A percentile compares a stretch with the other conserved stretches of the same genome.
phyloP scores from a whole-genome alignment of 2,888 invertebrate species.

The Ophonus ardosiacus region DNA sequence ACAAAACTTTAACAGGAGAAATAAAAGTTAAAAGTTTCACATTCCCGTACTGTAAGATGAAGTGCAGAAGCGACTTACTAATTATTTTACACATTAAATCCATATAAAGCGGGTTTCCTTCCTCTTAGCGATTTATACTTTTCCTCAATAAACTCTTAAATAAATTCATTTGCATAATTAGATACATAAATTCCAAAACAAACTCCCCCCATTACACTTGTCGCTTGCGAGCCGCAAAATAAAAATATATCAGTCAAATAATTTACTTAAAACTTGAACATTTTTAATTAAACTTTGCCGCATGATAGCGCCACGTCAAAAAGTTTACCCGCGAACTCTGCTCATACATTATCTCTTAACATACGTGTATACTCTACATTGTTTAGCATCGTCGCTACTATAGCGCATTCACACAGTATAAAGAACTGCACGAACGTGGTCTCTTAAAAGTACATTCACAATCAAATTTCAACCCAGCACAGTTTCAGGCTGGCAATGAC shows the following conservation, averaged over 20 bases:
- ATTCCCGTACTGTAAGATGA: constrained; percentile 21
- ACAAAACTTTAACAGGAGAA: constrained; percentile 36
- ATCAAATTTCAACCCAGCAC: too few relatives aligned
- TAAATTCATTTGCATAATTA: constrained; percentile 45
- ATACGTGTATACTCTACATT: constrained; percentile 14
- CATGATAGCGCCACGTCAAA: constrained; percentile 11
- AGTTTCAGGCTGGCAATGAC: too few relatives aligned
- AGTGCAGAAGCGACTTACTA: constrained; percentile 18
- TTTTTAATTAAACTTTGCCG: constrained; percentile 43
- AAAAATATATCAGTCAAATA: constrained; percentile 32
- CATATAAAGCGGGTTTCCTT: constrained; percentile 2
- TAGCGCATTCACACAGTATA: not conserved
- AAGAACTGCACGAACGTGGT: not conserved
- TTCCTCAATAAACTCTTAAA: constrained; percentile 16
- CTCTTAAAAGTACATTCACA: too few relatives aligned
- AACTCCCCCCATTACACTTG: constrained; percentile 31
- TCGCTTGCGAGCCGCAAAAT: constrained; percentile 14
- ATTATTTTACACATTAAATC: constrained; percentile 52
- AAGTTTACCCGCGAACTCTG: not conserved
- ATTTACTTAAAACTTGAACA: constrained; percentile 44
- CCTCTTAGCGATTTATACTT: constrained; percentile 14
- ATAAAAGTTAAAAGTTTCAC: constrained; percentile 44
- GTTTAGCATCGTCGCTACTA: not conserved
- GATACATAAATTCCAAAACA: constrained; percentile 35
- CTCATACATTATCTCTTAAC: constrained; percentile 34